Percentiles rank a stretch among this genome's conserved stretches.
These are phyloP conservation scores for Ariopsis seemanni DNA, from an alignment of 2,113 vertebrate genomes.

Conservation along the genomic window DNA sequence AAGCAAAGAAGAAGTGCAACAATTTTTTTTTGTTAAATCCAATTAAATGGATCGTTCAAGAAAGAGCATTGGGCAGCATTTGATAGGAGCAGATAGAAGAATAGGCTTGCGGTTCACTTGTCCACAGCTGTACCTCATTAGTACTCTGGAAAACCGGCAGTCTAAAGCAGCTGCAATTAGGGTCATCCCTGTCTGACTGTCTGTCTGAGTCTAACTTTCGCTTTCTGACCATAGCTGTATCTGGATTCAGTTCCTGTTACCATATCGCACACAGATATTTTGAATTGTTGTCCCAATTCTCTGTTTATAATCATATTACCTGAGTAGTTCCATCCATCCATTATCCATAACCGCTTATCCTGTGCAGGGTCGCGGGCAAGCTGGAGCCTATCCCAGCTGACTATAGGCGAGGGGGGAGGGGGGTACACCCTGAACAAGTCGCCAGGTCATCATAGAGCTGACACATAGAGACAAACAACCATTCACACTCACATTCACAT, in stretches of 20 bases:
- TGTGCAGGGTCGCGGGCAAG: too few species aligned
- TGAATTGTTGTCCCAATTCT: neutral
- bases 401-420: too few species aligned
- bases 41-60: neutral
- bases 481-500: too few species aligned
- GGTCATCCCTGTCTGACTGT: slow-evolving; percentile 43
- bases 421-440: too few species aligned
- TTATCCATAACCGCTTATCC: too few species aligned
- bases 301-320: neutral
- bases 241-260: neutral
- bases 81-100: slow-evolving; percentile 28
- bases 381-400: too few species aligned
- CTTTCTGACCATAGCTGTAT: neutral
- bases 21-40: slow-evolving; percentile 11
- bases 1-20: neutral
- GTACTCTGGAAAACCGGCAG: slow-evolving; percentile 38
- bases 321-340: neutral
- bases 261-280: neutral
- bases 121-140: slow-evolving; percentile 54
- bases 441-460: too few species aligned
- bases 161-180: slow-evolving; percentile 39
- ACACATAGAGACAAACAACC: too few species aligned
- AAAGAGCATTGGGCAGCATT: neutral
- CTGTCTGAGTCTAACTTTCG: slow-evolving; percentile 6
- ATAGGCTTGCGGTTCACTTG: slow-evolving; percentile 15